Evolutionary conservation across 1,140 invertebrate genomes (phyloP).

Genomic region (Rhopalosiphum padi): DNA sequence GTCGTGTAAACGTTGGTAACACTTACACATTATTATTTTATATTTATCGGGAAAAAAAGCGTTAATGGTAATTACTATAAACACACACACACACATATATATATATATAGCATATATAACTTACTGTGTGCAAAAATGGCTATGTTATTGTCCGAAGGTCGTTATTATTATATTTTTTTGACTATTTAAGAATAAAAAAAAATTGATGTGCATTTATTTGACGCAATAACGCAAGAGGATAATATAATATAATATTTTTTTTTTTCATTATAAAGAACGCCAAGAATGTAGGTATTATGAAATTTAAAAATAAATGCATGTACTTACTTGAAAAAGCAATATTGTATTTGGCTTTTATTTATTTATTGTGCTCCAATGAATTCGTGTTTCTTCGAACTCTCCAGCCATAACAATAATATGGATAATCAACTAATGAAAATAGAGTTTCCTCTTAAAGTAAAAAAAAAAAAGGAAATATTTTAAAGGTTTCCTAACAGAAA

Average conservation of each 20-base stretch:
- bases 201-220: neutral
- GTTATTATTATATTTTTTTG: too few relatives aligned
- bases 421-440: neutral
- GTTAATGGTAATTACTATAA: too few relatives aligned
- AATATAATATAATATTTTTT: neutral
- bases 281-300: neutral
- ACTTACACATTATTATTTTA: neutral
- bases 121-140: too few relatives aligned
- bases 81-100: too few relatives aligned
- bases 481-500: neutral
- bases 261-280: neutral
- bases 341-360: neutral
- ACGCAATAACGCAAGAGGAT: neutral
- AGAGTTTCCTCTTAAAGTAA: neutral
- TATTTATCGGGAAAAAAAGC: neutral
- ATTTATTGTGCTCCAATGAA: neutral
- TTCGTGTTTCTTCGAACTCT: neutral
- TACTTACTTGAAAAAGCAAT: neutral
- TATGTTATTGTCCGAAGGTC: neutral
- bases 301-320: neutral
- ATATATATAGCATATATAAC: too few relatives aligned
- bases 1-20: neutral
- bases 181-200: neutral
- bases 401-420: neutral
- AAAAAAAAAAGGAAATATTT: neutral